Evolutionary conservation across 2,113 vertebrate genomes (phyloP).

Genomic region (Trogon surrucura): DNA sequence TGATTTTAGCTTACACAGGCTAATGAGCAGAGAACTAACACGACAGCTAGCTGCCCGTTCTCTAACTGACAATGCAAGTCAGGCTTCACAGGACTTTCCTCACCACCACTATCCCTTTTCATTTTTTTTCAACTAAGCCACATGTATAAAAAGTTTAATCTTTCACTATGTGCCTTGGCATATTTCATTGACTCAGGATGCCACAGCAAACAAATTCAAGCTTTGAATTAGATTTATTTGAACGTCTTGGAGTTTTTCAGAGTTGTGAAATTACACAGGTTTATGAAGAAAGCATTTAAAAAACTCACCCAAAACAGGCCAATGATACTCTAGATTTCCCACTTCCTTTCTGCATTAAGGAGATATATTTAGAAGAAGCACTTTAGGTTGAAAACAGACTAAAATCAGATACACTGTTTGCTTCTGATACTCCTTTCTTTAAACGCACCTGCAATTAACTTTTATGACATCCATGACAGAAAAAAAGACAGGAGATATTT

Average conservation of each 20-base stretch:
- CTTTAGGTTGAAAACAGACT: neutral
- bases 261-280: neutral
- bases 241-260: neutral
- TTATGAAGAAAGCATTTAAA: neutral
- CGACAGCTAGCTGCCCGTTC: neutral
- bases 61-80: neutral
- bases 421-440: neutral
- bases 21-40: neutral
- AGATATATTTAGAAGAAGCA: neutral
- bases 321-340: neutral
- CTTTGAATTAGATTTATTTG: neutral
- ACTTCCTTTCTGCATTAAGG: neutral
- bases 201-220: neutral
- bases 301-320: neutral
- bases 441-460: neutral
- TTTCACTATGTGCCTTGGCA: neutral
- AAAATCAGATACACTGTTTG: neutral
- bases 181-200: neutral
- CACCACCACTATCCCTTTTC: neutral
- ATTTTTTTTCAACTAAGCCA: neutral
- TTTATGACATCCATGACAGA: neutral
- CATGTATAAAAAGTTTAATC: neutral
- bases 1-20: neutral
- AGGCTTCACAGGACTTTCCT: neutral
- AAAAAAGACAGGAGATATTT: neutral